Percentiles rank a stretch among this genome's conserved stretches.
phyloP scores from a whole-genome alignment of 92 coral and sea anemone genomes.

The Parazoanthus swiftii region DNA sequence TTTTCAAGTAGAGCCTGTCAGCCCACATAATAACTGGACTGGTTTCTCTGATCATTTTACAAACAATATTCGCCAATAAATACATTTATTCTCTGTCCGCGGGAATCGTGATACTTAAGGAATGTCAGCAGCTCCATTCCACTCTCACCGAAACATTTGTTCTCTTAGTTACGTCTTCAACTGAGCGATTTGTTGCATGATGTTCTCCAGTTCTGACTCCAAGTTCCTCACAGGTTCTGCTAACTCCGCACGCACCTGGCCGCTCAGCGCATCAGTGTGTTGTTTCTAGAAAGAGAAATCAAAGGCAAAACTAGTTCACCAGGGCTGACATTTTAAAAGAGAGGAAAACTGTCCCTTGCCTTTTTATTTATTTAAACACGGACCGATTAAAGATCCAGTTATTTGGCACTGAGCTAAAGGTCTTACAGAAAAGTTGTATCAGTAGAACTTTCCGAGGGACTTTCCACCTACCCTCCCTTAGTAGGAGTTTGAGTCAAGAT shows the following conservation, averaged over 20 bases:
- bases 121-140: not conserved
- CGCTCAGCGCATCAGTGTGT: slow-evolving; percentile 64
- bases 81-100: not conserved
- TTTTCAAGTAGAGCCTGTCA: not conserved
- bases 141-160: not conserved
- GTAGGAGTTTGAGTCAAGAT: too few species aligned
- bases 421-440: too few species aligned
- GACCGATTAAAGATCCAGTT: too few species aligned
- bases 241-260: slow-evolving; percentile 50
- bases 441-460: too few species aligned
- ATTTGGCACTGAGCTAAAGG: too few species aligned
- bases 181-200: slow-evolving; percentile 46
- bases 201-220: slow-evolving; percentile 56
- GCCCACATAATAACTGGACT: not conserved
- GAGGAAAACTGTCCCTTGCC: too few species aligned
- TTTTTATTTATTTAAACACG: too few species aligned
- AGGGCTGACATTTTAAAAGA: too few species aligned
- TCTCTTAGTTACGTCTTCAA: slow-evolving; percentile 44
- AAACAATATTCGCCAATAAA: not conserved
- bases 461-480: too few species aligned
- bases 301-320: too few species aligned
- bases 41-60: not conserved
- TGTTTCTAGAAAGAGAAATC: slow-evolving; percentile 48
- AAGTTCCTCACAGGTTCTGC: slow-evolving; percentile 40
- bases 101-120: not conserved